Base-by-base conservation (phyloP, 2,888 invertebrate genomes). In the Abrostola triplasia region DNA sequence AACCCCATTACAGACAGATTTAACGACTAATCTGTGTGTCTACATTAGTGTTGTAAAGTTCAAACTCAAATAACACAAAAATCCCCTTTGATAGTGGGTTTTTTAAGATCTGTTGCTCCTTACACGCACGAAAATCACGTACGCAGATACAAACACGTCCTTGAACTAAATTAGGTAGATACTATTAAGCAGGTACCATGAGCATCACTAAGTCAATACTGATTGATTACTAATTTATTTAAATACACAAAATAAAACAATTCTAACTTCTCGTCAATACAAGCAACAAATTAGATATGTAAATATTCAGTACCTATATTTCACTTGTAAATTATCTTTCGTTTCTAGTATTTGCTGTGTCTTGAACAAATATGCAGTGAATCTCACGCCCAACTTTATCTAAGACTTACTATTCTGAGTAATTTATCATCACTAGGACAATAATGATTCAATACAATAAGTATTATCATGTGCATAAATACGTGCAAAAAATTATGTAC, bases 1-100 rank as follows among this genome's bases (percentile, higher is more conserved):
- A 86, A 86, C 74, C 81, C 75, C 77, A 70, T 82, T 79, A 75
- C 74, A 77, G 80, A 79, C 77, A 73, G 77, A 77, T 77, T 84
- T 73, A 68, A 69, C 70, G 63, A 69, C 59, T 81, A 82, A 86
- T 86, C 84, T 78, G 64, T 76, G 56, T 79, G 80, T 81, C 73
- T 56, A 83, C 79, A 82, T 59, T 51, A 67, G 53, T 66, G 76
- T 70, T 63, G 75, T 81, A 80, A 83, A 78, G 63, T 77, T 72
- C 59, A 73, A 76, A 72, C 73, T 73, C 73, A 76, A 72, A 80
- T 73, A 73, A 63, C 77, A 68, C 60, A 67, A 62, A 65, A 64
- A 70, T 69, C 68, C 58, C 54, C 51, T 50, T 13, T 58, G 69
- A 77, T 68, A 67, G 54, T 64, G 80, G 63, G 72, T 66, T 79